phyloP scores from a whole-genome alignment of 1,140 invertebrate genomes.

The Lepidurus apus region DNA sequence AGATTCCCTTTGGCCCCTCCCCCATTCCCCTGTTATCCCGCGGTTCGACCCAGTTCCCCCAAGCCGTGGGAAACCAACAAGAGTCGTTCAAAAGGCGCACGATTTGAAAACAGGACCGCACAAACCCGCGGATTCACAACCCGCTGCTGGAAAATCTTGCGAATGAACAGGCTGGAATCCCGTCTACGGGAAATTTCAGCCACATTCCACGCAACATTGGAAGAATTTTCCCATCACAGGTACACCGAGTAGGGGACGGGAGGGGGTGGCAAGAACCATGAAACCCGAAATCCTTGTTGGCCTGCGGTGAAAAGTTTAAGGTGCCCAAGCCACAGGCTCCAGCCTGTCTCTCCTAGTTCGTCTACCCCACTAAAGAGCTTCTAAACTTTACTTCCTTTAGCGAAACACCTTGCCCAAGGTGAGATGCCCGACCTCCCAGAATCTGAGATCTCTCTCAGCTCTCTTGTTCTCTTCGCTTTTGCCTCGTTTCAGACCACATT shows the following conservation, averaged over 20 bases:
- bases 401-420: slow-evolving; percentile 20
- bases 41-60: neutral
- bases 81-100: neutral
- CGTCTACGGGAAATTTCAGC: neutral
- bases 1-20: neutral
- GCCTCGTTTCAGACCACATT: slow-evolving; percentile 18
- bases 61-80: neutral
- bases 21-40: neutral
- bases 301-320: neutral
- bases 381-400: slow-evolving; percentile 20
- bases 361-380: slow-evolving; percentile 21
- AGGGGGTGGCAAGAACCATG: neutral
- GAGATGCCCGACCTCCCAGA: slow-evolving; percentile 20
- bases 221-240: neutral
- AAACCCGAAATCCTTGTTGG: slow-evolving; percentile 8
- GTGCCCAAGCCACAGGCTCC: neutral
- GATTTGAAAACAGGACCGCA: neutral
- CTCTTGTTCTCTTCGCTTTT: neutral
- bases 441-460: neutral
- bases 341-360: slow-evolving; percentile 13
- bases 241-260: neutral
- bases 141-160: neutral
- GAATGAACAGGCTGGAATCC: slow-evolving; percentile 14
- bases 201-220: slow-evolving; percentile 12
- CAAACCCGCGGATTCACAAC: neutral